Base-by-base conservation (phyloP, 1,140 invertebrate genomes). In the Diploscapter pachys region DNA sequence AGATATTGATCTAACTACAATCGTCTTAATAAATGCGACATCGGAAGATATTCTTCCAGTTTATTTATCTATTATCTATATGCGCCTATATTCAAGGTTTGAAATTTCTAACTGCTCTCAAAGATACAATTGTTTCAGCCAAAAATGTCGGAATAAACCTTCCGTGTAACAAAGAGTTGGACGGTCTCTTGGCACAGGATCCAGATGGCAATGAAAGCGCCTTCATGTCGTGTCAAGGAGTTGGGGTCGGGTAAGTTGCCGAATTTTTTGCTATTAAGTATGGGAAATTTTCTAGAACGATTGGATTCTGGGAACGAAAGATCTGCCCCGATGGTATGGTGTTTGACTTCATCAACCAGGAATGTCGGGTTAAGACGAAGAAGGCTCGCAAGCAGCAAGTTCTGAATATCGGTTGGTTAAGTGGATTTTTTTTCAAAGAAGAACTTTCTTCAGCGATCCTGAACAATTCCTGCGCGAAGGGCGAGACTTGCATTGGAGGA, bases 401-500 rank as follows among this genome's bases (percentile, higher is more conserved):
- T 31, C 56, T 84, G 67, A 81, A 76, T 56, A 83, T 85, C 64
- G 83, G 80, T 78, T 31, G 52, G 81, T 53, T 11, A 63, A 31
- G 31, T 31, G 31, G 52, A 6, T 11, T 57, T 59, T 70, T 49
- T 73, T 50, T 13, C 11, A 66, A 69, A 49, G 49, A 78, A 54
- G 56, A 75, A 48, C n/a, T 11, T 50, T 50, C 64, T 78, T 64
- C 63, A 82, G 83, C 84, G 2, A 84, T 84, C 71, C 70, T 84
- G 56, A 84, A 84, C 76, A 85, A 85, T 59, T 75, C 75, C 51
- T 84, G 83, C 71, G 82, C 79, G 49, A 77, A 81, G 59, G 83
- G 83, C 51, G 84, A 84, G 61, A 77, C 78, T 54, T 84, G 83
- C 63, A 86, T 86, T 63, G 83, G 83, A 49, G 82, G 82, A n/a